Base-by-base conservation (phyloP, 2,797 vertebrate species). In the Helicolenus hilgendorfi region DNA sequence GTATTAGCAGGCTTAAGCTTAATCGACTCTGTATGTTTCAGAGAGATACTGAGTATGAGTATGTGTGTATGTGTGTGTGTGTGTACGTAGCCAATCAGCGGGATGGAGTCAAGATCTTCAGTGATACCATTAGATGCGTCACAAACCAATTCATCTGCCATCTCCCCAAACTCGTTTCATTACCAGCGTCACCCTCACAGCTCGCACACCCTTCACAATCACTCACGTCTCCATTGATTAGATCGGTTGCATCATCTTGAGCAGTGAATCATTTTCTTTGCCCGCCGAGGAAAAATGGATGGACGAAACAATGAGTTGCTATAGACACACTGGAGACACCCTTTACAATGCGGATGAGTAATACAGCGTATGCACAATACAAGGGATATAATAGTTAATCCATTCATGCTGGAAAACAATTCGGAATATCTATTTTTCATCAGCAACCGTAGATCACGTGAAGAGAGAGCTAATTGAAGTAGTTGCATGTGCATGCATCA, bases 71-170 rank as follows among this genome's bases (percentile, higher is more conserved):
- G 3, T 49, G 41, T 58, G 29, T 60, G 14, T 20, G 41, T 2
- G 31, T 24, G 31, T 3, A 26, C 71, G 69, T 20, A 80, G 62
- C 62, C 67, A 89, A 81, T 91, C 72, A 84, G 49, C 2, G 4
- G 31, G 69, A 80, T 77, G 18, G 62, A 85, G 85, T 80, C 63
- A 75, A 49, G 64, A 73, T 80, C 64, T 68, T 81, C 72, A 41
- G 29, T 77, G 85, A 88, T 85, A 78, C 78, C 72, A 84, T 89
- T 86, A 71, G 68, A 79, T 49, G 62, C 79, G 83, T 85, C 81
- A 79, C 70, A 72, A 89, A 83, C 79, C 89, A 83, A 90, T 92
- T 91, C 77, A 85, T 85, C 83, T 77, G 72, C 49, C 62, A 79
- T 91, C 88, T 87, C 72, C 67, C 38, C 20, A 79, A 81, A 86